Conservation (phyloP, 2,797 vertebrate species). For the Smutsia gigantea region DNA sequence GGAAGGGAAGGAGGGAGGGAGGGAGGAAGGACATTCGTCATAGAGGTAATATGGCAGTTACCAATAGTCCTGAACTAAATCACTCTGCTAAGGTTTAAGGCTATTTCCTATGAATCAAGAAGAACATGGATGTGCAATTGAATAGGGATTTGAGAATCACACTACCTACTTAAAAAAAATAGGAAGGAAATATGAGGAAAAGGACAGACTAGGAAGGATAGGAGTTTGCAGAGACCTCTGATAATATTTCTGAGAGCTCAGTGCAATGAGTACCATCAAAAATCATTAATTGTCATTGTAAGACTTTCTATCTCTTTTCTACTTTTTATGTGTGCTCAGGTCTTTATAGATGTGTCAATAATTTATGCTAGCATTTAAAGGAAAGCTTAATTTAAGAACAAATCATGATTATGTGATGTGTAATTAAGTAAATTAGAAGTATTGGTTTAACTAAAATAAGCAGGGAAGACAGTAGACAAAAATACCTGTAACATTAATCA, state of each 20-base stretch:
- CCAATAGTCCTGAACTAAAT: not conserved
- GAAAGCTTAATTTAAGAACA: conserved; percentile 28
- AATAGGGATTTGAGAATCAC: not conserved
- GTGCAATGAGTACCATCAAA: not conserved
- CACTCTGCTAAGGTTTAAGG: not conserved
- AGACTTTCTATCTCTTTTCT: not conserved
- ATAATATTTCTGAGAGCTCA: not conserved
- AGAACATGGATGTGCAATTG: not conserved
- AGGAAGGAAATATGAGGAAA: not conserved
- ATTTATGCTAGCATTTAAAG: not conserved
- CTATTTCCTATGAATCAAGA: not conserved
- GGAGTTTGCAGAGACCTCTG: not conserved
- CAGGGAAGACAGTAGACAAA: not conserved
- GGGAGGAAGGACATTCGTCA: not conserved
- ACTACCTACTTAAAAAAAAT: not conserved
- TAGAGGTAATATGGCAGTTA: not conserved
- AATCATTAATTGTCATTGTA: not conserved
- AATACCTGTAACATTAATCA: conserved; percentile 21
- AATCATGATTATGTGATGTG: not conserved
- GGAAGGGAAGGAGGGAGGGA: no score
- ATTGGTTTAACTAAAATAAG: conserved; percentile 34
- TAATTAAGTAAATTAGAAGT: conserved; percentile 38
- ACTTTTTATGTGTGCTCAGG: not conserved
- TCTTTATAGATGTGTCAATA: not conserved
- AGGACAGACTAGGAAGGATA: not conserved